Conservation (phyloP, 2,797 vertebrate genomes). For the Steatocranus sp. region DNA sequence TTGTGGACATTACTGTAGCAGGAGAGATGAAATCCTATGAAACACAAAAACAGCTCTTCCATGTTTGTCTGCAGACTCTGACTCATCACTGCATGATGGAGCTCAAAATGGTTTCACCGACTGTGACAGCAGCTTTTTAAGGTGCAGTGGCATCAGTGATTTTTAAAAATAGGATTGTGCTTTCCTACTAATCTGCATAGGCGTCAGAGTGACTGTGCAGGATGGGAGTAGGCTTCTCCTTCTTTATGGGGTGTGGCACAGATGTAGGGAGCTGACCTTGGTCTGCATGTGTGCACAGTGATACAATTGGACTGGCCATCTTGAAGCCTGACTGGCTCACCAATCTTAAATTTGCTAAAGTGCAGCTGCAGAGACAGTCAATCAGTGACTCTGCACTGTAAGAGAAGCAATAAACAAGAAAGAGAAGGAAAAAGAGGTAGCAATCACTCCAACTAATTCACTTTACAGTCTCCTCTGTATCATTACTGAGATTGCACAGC, state of each 20-base stretch:
- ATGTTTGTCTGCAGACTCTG: conserved; percentile 25
- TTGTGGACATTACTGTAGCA: not conserved
- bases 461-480: conserved; percentile 41
- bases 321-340: not conserved
- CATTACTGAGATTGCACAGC: conserved; percentile 65
- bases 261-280: conserved; percentile 2
- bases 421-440: conserved; percentile 4
- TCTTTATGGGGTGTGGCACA: not conserved
- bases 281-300: not conserved
- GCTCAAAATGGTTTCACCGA: conserved; percentile 7
- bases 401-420: conserved; percentile 35
- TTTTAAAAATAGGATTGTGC: conserved; percentile 9
- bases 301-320: not conserved
- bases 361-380: conserved; percentile 16
- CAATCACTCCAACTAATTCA: conserved; percentile 42
- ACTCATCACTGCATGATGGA: conserved; percentile 28
- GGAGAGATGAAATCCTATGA: not conserved
- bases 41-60: not conserved
- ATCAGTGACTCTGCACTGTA: conserved; percentile 13
- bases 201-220: conserved; percentile 4
- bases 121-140: conserved; percentile 8
- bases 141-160: not conserved
- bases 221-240: not conserved
- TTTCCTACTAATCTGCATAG: not conserved
- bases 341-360: conserved; percentile 21